Base-by-base conservation (phyloP, 1,140 invertebrate genomes). In the Brachionus koreanus region DNA sequence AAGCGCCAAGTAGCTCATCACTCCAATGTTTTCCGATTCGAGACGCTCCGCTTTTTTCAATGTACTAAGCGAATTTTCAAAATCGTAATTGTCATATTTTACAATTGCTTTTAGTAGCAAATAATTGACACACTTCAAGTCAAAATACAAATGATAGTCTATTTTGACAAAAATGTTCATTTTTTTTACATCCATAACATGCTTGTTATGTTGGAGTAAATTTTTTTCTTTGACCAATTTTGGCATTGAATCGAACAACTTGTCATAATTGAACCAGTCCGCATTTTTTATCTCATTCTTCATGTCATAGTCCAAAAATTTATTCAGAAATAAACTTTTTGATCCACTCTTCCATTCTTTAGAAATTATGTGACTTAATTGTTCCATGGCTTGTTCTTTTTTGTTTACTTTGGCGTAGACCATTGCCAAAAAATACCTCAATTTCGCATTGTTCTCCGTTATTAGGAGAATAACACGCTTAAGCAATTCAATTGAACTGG, bases 41-140 rank as follows among this genome's bases (percentile, higher is more conserved):
- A 74, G 69, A 25, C 69, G 16, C 23, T 74, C 69, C 4, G 69
- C 69, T 39, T 74, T 74, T 74, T 74, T 74, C 7, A 74, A n/a
- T 10, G 25, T 29, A 12, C 23, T 74, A 23, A 46, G 13, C 9
- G 69, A 42, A 46, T 49, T 46, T 19, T 74, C 69, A 33, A 46
- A 29, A 46, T 74, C 69, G 23, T 29, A 25, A 46, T 43, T 74
- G 12, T 74, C 42, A n/a, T 74, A 74, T 74, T 74, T 74, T 4
- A 46, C n/a, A 74, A 74, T 74, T 9, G 69, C 25, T 46, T 74
- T 74, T 39, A 74, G 6, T 6, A 74, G 42, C n/a, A 74, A 25
- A 29, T 74, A 74, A 33, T 74, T 74, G 4, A 74, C 69, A 74
- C 69, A 74, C 7, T 74, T 74, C 13, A 74, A 74, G 23, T 74